Percentiles rank a stretch among this genome's conserved stretches.
Evolutionary conservation across 2,797 vertebrate species (phyloP).

Genomic region (Poeciliopsis infans): DNA sequence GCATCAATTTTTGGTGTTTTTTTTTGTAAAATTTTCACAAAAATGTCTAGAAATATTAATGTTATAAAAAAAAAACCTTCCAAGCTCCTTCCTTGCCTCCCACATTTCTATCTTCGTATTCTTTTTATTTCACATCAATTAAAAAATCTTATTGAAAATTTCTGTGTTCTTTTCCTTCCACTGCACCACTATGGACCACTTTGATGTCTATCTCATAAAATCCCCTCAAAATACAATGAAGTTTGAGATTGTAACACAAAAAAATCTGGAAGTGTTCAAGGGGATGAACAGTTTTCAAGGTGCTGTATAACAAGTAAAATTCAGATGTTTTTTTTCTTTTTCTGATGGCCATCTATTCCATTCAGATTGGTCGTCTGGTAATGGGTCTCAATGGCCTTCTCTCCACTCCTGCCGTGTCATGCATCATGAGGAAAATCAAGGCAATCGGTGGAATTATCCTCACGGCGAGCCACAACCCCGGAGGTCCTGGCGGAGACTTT

Average conservation of each 20-base stretch:
- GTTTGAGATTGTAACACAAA: background rate
- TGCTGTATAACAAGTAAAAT: background rate
- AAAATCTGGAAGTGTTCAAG: background rate
- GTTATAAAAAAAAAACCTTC: background rate
- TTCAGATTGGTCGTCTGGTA: conserved; percentile 94
- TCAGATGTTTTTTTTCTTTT: background rate
- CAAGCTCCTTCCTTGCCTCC: background rate
- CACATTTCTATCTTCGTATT: background rate
- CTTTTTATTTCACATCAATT: background rate
- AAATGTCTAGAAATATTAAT: background rate
- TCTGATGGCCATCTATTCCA: conserved; percentile 7
- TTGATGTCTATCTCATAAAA: background rate
- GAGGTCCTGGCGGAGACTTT: conserved; percentile 95
- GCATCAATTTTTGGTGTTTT: background rate
- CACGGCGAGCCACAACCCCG: conserved; percentile 96
- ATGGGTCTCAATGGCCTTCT: conserved; percentile 97
- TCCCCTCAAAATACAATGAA: background rate
- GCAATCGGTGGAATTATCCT: conserved; percentile 97
- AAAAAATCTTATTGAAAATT: background rate
- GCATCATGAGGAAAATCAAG: conserved; percentile 98
- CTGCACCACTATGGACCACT: background rate
- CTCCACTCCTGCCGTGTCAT: conserved; percentile 97
- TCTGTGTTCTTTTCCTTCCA: background rate
- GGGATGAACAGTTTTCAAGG: background rate
- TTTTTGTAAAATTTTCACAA: background rate